phyloP scores from a whole-genome alignment of 2,113 vertebrate genomes.

The Tachysurus vachellii region DNA sequence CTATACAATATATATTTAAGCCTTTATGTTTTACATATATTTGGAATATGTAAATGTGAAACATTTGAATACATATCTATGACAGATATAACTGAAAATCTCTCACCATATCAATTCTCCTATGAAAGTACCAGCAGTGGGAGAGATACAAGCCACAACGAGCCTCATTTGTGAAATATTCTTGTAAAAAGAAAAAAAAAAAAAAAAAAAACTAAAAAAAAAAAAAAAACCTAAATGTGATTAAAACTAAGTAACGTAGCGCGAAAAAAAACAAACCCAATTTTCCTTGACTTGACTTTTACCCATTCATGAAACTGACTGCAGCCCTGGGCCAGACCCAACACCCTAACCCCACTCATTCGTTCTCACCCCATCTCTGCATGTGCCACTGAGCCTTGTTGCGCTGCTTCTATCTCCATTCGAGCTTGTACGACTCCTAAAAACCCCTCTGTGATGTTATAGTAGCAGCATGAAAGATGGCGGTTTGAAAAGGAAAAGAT shows the following conservation, averaged over 20 bases:
- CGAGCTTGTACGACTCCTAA: slow-evolving; percentile 70
- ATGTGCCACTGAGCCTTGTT: slow-evolving; percentile 79
- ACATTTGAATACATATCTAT: slow-evolving; percentile 63
- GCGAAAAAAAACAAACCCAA: slow-evolving; percentile 51
- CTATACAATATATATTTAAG: slow-evolving; percentile 10
- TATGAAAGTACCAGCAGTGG: slow-evolving; percentile 78
- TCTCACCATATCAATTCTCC: slow-evolving; percentile 68
- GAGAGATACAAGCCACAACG: slow-evolving; percentile 69
- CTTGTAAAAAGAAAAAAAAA: slow-evolving; percentile 57
- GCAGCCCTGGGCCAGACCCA: slow-evolving; percentile 77
- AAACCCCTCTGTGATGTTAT: slow-evolving; percentile 70
- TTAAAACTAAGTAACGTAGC: slow-evolving; percentile 39
- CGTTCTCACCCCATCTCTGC: slow-evolving; percentile 66
- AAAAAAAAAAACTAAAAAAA: slow-evolving; percentile 33
- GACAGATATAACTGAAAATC: slow-evolving; percentile 58
- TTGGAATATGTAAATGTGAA: slow-evolving; percentile 59
- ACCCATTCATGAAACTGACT: slow-evolving; percentile 70
- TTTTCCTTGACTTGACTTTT: slow-evolving; percentile 67
- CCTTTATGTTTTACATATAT: slow-evolving; percentile 50
- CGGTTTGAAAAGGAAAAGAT: slow-evolving; percentile 14
- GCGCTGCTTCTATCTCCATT: slow-evolving; percentile 74
- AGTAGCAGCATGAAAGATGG: slow-evolving; percentile 64
- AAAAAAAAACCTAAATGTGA: slow-evolving; percentile 43
- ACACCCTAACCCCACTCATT: slow-evolving; percentile 41
- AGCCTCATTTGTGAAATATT: slow-evolving; percentile 63